Evolutionary conservation across 2,888 invertebrate genomes (phyloP).

Genomic region (Anodontia alba): DNA sequence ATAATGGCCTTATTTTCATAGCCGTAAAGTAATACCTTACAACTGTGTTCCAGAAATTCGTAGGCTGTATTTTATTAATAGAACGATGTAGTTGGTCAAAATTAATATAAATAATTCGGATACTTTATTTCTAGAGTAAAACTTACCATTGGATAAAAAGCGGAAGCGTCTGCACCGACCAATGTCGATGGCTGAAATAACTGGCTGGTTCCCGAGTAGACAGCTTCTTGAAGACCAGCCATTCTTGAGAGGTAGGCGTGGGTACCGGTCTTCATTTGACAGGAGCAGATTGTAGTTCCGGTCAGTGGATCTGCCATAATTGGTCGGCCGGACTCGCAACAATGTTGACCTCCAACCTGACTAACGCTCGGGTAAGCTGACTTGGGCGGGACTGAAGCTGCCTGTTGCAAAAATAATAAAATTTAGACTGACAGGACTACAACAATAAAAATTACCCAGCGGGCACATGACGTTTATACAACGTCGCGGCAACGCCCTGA

Average conservation of each 20-base stretch:
- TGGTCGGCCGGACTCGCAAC: slow-evolving; percentile 48
- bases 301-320: slow-evolving; percentile 64
- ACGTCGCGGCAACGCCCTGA: too few relatives aligned
- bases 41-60: too few relatives aligned
- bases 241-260: slow-evolving; percentile 58
- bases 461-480: too few relatives aligned
- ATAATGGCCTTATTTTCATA: too few relatives aligned
- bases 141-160: slow-evolving; percentile 52
- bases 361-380: background rate
- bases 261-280: slow-evolving; percentile 60
- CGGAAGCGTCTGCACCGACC: slow-evolving; percentile 46
- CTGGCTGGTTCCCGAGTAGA: slow-evolving; percentile 31
- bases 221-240: slow-evolving; percentile 50
- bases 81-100: too few relatives aligned
- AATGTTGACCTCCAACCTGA: slow-evolving; percentile 3
- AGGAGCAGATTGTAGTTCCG: slow-evolving; percentile 64
- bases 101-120: too few relatives aligned
- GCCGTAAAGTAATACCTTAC: too few relatives aligned
- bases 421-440: too few relatives aligned
- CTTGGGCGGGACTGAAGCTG: background rate
- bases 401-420: background rate
- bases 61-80: too few relatives aligned
- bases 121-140: too few relatives aligned
- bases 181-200: background rate
- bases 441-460: too few relatives aligned